These are phyloP conservation scores for Deladenus siricidicola DNA, from an alignment of 2,888 invertebrate species.

Conservation along the genomic window DNA sequence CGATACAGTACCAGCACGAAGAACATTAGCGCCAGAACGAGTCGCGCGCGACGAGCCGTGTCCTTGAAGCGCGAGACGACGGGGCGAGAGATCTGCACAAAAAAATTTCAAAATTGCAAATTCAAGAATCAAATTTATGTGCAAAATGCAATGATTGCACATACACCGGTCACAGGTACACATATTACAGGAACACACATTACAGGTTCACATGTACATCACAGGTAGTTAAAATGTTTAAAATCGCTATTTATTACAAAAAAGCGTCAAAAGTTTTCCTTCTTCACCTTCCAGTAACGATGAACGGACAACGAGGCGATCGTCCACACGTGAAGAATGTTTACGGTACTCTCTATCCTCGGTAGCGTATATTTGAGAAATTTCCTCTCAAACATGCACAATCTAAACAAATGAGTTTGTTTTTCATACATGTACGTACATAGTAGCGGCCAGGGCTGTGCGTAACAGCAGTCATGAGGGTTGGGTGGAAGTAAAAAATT, in stretches of 20 bases:
- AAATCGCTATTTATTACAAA: no score
- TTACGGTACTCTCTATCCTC: conserved; percentile 43
- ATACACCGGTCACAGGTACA: no score
- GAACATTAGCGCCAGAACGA: conserved; percentile 38
- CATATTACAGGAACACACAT: no score
- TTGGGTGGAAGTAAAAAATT: no score
- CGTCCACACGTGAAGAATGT: conserved; percentile 50
- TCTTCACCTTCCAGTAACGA: conserved; percentile 50
- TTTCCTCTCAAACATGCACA: conserved; percentile 48
- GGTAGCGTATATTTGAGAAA: conserved; percentile 46
- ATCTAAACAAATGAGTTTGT: no score
- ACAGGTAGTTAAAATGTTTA: no score
- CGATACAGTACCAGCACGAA: conserved; percentile 38
- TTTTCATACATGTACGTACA: no score
- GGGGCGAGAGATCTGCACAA: conserved; percentile 48
- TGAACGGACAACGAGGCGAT: conserved; percentile 50
- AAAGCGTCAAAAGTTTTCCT: no score
- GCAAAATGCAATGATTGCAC: no score
- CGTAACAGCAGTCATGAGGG: no score
- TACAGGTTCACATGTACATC: no score
- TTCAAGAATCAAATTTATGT: background rate
- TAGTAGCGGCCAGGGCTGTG: no score
- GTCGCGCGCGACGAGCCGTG: conserved; percentile 43
- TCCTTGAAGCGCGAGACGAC: conserved; percentile 48
- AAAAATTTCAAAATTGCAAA: background rate